A percentile compares a stretch with the other conserved stretches of the same genome.
Evolutionary conservation across 1,140 invertebrate genomes (phyloP).

Genomic region (Drosophila nikananu): DNA sequence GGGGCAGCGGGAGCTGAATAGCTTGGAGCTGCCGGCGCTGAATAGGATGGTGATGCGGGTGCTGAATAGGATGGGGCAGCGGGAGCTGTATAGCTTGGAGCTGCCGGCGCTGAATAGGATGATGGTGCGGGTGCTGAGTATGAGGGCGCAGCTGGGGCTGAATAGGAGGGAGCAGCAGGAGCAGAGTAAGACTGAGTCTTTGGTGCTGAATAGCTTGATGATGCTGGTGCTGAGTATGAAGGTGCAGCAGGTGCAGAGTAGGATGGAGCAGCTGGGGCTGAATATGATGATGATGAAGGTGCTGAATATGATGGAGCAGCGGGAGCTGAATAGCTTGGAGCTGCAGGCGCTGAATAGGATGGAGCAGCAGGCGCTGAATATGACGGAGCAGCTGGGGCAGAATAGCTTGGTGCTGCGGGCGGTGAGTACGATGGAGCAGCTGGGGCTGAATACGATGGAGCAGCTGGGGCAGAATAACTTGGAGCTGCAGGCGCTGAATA

Average conservation of each 20-base stretch:
- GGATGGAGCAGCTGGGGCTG: conserved; percentile 7
- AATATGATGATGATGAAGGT: conserved; percentile 17
- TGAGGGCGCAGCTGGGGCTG: background rate
- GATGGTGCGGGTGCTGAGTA: conserved; percentile 29
- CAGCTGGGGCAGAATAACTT: background rate
- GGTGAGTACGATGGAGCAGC: conserved; percentile 30
- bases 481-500: conserved; percentile 43
- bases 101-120: conserved; percentile 19
- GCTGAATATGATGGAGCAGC: conserved; percentile 1
- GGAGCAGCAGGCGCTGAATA: conserved; percentile 25
- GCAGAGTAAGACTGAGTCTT: conserved; percentile 37
- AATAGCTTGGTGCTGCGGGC: conserved; percentile 7
- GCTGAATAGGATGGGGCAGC: conserved; percentile 30
- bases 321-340: conserved; percentile 15
- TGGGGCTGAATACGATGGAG: conserved; percentile 22
- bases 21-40: conserved; percentile 21
- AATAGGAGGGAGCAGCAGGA: background rate
- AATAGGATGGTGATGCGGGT: conserved; percentile 10
- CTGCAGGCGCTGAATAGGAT: conserved; percentile 15
- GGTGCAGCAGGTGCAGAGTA: conserved; percentile 42
- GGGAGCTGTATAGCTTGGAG: conserved; percentile 31
- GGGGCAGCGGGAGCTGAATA: conserved; percentile 43
- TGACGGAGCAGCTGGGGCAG: background rate
- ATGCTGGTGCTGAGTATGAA: conserved; percentile 26
- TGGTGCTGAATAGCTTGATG: conserved; percentile 28